phyloP scores from a whole-genome alignment of 2,113 vertebrate species.

The Xyliphius kryptos region DNA sequence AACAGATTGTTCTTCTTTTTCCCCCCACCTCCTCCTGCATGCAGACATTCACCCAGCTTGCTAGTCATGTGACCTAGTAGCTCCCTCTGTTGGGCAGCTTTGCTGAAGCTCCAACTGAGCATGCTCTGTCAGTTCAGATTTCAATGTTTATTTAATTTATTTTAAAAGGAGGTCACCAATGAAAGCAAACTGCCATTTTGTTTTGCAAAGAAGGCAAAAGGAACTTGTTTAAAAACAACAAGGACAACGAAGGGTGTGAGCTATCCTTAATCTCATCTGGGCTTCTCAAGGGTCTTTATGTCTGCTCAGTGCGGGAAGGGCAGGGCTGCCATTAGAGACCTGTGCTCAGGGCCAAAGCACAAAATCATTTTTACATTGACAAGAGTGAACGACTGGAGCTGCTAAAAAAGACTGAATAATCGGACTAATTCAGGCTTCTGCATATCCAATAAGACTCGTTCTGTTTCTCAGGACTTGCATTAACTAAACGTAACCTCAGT shows the following conservation, averaged over 20 bases:
- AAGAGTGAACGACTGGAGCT: too few relatives aligned
- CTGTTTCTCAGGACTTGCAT: too few relatives aligned
- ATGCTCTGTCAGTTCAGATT: constrained; percentile 60
- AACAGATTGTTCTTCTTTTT: constrained; percentile 62
- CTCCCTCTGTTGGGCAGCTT: constrained; percentile 67
- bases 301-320: constrained; percentile 24
- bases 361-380: too few relatives aligned
- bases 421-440: too few relatives aligned
- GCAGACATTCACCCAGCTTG: constrained; percentile 58
- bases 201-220: too few relatives aligned
- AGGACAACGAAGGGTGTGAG: too few relatives aligned
- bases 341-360: constrained; percentile 21
- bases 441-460: too few relatives aligned
- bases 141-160: constrained; percentile 39
- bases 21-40: constrained; percentile 58
- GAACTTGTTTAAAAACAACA: too few relatives aligned
- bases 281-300: constrained; percentile 47
- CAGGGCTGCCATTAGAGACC: constrained; percentile 17
- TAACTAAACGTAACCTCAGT: too few relatives aligned
- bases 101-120: constrained; percentile 57
- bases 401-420: too few relatives aligned
- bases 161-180: constrained; percentile 38
- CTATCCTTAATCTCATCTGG: too few relatives aligned
- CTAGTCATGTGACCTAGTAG: constrained; percentile 62
- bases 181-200: too few relatives aligned